phyloP scores from a whole-genome alignment of 2,797 vertebrate species.

The Distichodus sexfasciatus region DNA sequence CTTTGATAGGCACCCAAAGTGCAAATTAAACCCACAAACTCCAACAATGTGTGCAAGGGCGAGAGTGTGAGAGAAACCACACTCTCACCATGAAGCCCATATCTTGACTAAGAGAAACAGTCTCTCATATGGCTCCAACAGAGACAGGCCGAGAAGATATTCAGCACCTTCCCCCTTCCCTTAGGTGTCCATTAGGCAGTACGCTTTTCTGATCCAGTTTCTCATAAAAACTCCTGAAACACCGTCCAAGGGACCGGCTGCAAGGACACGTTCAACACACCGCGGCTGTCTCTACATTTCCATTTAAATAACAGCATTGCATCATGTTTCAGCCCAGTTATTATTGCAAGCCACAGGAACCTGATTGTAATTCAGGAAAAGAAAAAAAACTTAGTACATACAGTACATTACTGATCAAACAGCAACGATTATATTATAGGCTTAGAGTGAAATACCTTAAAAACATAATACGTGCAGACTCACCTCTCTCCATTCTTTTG shows the following conservation, averaged over 20 bases:
- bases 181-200: constrained; percentile 3
- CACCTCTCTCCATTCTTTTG: constrained; percentile 97
- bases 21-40: constrained; percentile 39
- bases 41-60: constrained; percentile 8
- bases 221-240: constrained; percentile 3
- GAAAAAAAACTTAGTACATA: constrained; percentile 47
- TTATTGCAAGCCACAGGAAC: not conserved
- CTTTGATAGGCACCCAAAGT: constrained; percentile 52
- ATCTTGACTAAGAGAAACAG: not conserved
- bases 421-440: constrained; percentile 72
- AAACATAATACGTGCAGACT: constrained; percentile 59
- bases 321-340: constrained; percentile 5
- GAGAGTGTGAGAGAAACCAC: not conserved
- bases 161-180: not conserved
- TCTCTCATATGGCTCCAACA: not conserved
- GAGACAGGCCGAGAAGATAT: not conserved
- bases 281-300: not conserved
- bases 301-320: constrained; percentile 3
- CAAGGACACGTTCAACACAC: not conserved
- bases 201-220: constrained; percentile 13
- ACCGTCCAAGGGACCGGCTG: not conserved
- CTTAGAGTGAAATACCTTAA: not conserved
- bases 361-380: not conserved
- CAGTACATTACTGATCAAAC: constrained; percentile 62
- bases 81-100: not conserved